These are phyloP conservation scores for Ivindomyrus marchei DNA, from an alignment of 2,113 vertebrate genomes.

Conservation along the genomic window DNA sequence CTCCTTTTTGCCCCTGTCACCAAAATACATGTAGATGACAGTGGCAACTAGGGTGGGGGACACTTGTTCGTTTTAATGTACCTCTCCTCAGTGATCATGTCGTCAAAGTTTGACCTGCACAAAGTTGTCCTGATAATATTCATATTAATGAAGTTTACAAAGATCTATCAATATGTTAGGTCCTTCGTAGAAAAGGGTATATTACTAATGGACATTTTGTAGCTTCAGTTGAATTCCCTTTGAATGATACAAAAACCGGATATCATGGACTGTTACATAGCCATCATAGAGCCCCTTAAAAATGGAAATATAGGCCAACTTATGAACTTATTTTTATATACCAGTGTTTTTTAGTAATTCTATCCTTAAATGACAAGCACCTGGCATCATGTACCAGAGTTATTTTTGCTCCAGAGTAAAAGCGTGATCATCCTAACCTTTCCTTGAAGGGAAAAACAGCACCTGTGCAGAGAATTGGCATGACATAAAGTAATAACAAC, in stretches of 20 bases:
- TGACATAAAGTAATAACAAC: background rate
- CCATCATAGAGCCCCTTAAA: background rate
- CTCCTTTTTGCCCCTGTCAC: background rate
- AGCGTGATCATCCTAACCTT: background rate
- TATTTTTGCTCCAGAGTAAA: background rate
- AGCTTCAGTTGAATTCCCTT: background rate
- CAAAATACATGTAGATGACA: background rate
- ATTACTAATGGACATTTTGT: background rate
- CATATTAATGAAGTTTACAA: background rate
- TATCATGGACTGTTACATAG: background rate
- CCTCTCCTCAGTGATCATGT: background rate
- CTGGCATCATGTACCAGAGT: background rate
- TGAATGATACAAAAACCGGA: background rate
- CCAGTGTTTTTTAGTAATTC: background rate
- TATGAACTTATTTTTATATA: background rate
- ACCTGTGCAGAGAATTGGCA: background rate
- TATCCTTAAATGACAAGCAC: background rate
- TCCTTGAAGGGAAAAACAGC: background rate
- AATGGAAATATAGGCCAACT: background rate
- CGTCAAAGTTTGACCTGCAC: background rate
- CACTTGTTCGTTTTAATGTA: background rate
- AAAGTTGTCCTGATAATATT: background rate
- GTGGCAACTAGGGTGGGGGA: background rate
- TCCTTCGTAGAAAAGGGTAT: background rate
- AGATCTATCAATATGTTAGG: background rate